phyloP scores from a whole-genome alignment of 2,113 vertebrate species.

The Phaethornis superciliosus region DNA sequence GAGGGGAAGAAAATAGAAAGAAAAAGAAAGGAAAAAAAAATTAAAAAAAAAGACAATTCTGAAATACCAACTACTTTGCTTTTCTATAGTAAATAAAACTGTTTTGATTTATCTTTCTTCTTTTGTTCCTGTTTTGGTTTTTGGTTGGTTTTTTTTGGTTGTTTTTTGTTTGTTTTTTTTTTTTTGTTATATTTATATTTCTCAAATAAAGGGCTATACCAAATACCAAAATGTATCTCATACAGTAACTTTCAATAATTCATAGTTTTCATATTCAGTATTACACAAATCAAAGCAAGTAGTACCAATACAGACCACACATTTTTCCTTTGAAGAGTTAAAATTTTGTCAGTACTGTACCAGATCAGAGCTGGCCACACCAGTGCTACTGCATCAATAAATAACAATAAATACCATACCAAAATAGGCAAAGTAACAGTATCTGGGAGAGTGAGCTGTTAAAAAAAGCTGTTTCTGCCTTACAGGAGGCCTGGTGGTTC shows the following conservation, averaged over 20 bases:
- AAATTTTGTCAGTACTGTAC: background rate
- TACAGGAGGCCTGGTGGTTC: background rate
- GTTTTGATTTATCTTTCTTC: background rate
- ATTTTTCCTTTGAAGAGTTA: background rate
- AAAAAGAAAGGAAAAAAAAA: too few species aligned
- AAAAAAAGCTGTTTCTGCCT: background rate
- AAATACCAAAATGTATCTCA: background rate
- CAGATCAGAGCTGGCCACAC: accelerated
- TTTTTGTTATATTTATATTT: background rate
- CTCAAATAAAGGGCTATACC: background rate
- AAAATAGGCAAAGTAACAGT: background rate
- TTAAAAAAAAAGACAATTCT: too few species aligned
- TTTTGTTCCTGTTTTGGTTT: background rate
- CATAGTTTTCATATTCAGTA: background rate
- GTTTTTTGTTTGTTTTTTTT: background rate
- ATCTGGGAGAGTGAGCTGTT: background rate
- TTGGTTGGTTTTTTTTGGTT: too few species aligned
- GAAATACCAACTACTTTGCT: background rate
- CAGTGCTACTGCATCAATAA: background rate
- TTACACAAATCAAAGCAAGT: background rate
- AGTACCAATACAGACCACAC: background rate
- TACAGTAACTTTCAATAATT: background rate
- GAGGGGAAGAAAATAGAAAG: too few species aligned
- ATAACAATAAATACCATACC: background rate
- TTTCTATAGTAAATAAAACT: background rate